Evolutionary conservation across 2,797 vertebrate species (phyloP).

Genomic region (Aplochiton taeniatus): DNA sequence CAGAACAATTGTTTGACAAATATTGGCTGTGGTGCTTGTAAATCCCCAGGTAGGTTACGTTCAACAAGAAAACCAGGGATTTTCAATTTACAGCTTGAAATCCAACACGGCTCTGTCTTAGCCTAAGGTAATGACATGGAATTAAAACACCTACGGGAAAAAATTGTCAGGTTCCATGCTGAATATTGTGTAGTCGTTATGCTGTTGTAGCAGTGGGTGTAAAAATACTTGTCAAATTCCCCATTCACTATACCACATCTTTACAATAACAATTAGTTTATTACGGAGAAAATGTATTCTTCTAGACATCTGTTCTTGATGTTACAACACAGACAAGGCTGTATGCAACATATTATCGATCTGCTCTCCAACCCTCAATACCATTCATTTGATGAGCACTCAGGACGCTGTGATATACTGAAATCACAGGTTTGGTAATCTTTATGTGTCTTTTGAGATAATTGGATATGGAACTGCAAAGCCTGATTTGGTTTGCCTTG

Average conservation of each 20-base stretch:
- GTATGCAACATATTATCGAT: conserved; percentile 34
- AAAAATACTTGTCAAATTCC: conserved; percentile 42
- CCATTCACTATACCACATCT: conserved; percentile 37
- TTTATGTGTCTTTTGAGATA: conserved; percentile 10
- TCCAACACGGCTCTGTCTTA: conserved; percentile 23
- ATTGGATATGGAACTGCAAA: conserved; percentile 11
- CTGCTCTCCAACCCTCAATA: conserved; percentile 25
- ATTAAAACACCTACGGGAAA: conserved; percentile 33
- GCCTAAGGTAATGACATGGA: conserved; percentile 17
- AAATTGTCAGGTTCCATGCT: conserved; percentile 41
- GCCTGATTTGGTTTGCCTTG: conserved; percentile 4
- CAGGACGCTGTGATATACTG: conserved; percentile 35
- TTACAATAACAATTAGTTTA: conserved; percentile 46
- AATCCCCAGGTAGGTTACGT: conserved; percentile 3
- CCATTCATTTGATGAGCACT: conserved; percentile 42
- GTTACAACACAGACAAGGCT: conserved; percentile 25
- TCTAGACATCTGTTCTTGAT: conserved; percentile 26
- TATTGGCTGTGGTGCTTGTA: too few relatives aligned
- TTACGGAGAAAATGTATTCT: conserved; percentile 39
- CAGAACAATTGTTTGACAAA: too few relatives aligned
- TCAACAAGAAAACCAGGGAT: conserved; percentile 11
- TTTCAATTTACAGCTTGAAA: conserved; percentile 30
- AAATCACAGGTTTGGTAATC: conserved; percentile 29
- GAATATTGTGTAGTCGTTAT: conserved; percentile 38
- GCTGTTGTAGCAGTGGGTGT: conserved; percentile 36